phyloP scores from a whole-genome alignment of 2,797 vertebrate genomes.

The Amniataba percoides region DNA sequence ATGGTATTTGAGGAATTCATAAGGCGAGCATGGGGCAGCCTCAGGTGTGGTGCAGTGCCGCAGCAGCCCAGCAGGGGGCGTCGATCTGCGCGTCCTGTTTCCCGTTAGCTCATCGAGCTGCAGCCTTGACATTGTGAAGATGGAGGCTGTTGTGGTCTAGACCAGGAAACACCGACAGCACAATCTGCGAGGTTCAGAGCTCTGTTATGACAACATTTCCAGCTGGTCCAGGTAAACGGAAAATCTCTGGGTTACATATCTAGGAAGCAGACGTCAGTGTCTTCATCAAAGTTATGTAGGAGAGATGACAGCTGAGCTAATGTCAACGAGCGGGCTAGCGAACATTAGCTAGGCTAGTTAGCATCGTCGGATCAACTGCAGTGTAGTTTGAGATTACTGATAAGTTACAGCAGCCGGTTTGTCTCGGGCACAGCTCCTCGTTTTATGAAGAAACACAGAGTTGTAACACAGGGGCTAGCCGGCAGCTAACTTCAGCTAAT shows the following conservation, averaged over 20 bases:
- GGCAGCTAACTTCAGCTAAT: constrained; percentile 24
- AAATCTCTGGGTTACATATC: background rate
- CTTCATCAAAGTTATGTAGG: constrained; percentile 45
- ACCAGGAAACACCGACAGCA: constrained; percentile 51
- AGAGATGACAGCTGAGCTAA: constrained; percentile 70
- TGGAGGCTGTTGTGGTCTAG: constrained; percentile 78
- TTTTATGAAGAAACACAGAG: background rate
- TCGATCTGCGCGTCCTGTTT: constrained; percentile 32
- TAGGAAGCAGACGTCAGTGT: constrained; percentile 21
- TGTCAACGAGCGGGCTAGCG: constrained; percentile 71
- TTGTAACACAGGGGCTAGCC: background rate
- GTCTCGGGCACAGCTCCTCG: background rate
- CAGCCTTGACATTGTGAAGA: constrained; percentile 80
- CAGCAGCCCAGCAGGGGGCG: constrained; percentile 58
- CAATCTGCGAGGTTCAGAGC: constrained; percentile 53
- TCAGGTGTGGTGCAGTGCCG: background rate
- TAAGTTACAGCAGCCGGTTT: background rate
- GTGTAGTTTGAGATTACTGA: constrained; percentile 38
- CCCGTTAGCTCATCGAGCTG: constrained; percentile 70
- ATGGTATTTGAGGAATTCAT: background rate
- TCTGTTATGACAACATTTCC: constrained; percentile 77
- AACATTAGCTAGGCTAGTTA: constrained; percentile 60
- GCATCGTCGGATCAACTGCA: constrained; percentile 34
- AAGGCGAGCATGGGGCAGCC: constrained; percentile 18
- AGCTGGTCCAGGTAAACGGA: constrained; percentile 73